Conservation (phyloP, 2,797 vertebrate species). For the Graptemys geographica region DNA sequence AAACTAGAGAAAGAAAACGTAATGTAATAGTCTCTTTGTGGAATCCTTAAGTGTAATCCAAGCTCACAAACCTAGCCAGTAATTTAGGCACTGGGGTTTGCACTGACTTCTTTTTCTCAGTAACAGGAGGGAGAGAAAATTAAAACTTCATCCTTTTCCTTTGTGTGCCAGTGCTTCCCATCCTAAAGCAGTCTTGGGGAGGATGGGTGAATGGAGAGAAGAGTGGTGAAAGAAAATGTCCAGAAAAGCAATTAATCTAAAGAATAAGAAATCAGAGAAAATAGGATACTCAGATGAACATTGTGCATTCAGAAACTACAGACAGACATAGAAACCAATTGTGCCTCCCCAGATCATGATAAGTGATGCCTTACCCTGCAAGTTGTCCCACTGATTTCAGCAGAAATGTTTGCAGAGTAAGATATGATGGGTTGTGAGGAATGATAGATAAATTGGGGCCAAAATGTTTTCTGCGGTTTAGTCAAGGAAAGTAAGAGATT, state of each 20-base stretch:
- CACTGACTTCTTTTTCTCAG: constrained; percentile 44
- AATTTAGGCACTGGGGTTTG: constrained; percentile 46
- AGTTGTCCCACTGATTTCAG: neutral
- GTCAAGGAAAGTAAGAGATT: constrained; percentile 10
- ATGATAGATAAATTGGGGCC: neutral
- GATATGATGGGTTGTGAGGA: neutral
- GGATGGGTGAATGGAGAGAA: neutral
- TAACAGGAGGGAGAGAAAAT: constrained; percentile 42
- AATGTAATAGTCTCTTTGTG: constrained; percentile 78
- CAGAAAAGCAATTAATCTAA: constrained; percentile 11
- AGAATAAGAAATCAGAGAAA: neutral
- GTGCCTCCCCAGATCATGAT: neutral
- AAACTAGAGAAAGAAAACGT: constrained; percentile 69
- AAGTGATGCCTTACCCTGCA: neutral
- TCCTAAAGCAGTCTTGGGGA: constrained; percentile 10
- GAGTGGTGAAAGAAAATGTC: neutral
- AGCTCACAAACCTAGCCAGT: constrained; percentile 50
- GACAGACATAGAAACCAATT: neutral
- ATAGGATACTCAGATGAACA: neutral
- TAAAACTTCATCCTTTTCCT: constrained; percentile 26
- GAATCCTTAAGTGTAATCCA: constrained; percentile 73
- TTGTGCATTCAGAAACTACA: constrained; percentile 1
- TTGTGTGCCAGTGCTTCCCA: constrained; percentile 27
- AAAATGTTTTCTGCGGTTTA: neutral
- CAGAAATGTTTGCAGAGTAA: neutral